Conservation (phyloP, 2,888 invertebrate species). For the Zaprionus bogoriensis region DNA sequence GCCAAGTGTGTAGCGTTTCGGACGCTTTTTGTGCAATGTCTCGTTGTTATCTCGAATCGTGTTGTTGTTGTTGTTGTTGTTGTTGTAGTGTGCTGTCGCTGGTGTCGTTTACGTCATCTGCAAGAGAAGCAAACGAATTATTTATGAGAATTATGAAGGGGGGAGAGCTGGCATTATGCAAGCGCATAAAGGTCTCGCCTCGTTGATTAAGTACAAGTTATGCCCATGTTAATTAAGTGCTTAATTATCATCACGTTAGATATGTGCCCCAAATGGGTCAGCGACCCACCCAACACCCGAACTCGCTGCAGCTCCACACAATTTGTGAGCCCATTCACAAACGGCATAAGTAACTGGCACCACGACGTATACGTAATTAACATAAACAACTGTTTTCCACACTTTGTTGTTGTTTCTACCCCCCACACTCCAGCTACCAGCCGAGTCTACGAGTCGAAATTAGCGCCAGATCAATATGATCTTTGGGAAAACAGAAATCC, state of each 20-base stretch:
- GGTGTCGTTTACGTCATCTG: conserved; percentile 69
- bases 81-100: conserved; percentile 32
- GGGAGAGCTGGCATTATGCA: conserved; percentile 8
- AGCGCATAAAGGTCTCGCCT: conserved; percentile 40
- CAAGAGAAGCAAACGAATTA: conserved; percentile 35
- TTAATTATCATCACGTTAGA: conserved; percentile 42
- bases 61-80: conserved; percentile 29
- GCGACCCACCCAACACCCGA: conserved; percentile 38
- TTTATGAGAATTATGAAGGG: conserved; percentile 50
- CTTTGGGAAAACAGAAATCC: conserved; percentile 28
- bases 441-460: conserved; percentile 46
- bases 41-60: conserved; percentile 12
- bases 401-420: conserved; percentile 27
- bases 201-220: conserved; percentile 42
- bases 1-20: conserved; percentile 34
- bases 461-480: conserved; percentile 59
- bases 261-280: conserved; percentile 44
- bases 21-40: conserved; percentile 19
- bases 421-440: not conserved
- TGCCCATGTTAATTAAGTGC: conserved; percentile 61
- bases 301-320: conserved; percentile 28
- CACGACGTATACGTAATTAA: conserved; percentile 47
- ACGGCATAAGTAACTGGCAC: conserved; percentile 33
- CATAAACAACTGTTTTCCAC: conserved; percentile 63
- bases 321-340: conserved; percentile 42